These are phyloP conservation scores for Dynastes hyllus DNA, from an alignment of 2,888 invertebrate genomes.

Conservation along the genomic window DNA sequence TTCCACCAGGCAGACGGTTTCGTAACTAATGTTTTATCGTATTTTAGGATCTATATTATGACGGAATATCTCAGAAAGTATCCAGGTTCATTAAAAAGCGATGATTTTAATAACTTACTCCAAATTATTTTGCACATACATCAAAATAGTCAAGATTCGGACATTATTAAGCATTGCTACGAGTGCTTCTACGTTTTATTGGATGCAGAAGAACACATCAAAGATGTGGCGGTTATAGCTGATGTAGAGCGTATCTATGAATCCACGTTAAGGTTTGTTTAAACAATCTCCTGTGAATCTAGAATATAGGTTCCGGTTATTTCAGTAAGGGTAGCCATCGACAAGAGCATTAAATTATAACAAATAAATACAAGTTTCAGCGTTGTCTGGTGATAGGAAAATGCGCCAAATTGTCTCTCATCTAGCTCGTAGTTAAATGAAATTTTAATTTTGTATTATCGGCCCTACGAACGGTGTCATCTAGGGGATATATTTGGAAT, in stretches of 20 bases:
- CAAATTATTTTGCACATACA: slow-evolving; percentile 67
- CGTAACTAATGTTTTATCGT: background rate
- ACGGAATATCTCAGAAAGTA: slow-evolving; percentile 67
- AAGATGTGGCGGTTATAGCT: slow-evolving; percentile 44
- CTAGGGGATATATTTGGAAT: too few relatives aligned
- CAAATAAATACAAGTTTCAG: too few relatives aligned
- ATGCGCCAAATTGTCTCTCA: too few relatives aligned
- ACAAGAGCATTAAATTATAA: too few relatives aligned
- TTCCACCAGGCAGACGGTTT: background rate
- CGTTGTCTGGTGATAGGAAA: too few relatives aligned
- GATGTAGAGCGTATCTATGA: slow-evolving; percentile 64
- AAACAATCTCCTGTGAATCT: background rate
- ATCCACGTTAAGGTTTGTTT: slow-evolving; percentile 67
- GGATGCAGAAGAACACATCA: slow-evolving; percentile 60
- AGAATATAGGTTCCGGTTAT: too few relatives aligned
- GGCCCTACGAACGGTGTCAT: too few relatives aligned
- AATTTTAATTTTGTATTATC: too few relatives aligned
- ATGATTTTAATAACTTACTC: slow-evolving; percentile 68
- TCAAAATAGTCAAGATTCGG: slow-evolving; percentile 65
- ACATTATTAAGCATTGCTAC: slow-evolving; percentile 67
- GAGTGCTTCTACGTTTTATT: slow-evolving; percentile 65
- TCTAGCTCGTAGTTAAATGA: too few relatives aligned
- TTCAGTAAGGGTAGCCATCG: too few relatives aligned
- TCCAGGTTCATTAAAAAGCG: slow-evolving; percentile 67
- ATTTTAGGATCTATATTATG: slow-evolving; percentile 68